Base-by-base conservation (phyloP, 2,113 vertebrate species). In the Pipra filicauda region DNA sequence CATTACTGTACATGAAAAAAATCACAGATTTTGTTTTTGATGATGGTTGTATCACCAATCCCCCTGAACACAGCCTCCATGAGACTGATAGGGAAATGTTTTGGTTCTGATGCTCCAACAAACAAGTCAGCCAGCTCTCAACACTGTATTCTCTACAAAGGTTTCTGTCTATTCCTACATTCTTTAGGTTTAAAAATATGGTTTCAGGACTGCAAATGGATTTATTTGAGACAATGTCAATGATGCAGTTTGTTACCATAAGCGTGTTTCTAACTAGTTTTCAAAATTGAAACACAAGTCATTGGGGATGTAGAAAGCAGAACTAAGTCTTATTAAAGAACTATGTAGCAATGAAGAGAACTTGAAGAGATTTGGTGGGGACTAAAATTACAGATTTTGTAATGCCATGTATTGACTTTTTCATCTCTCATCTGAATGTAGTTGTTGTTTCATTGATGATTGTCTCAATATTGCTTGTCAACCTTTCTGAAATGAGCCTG, bases 111-210 rank as follows among this genome's bases (percentile, higher is more conserved):
- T n/a, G 2, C 31, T 70, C 28, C 13, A 6, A 30, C 4, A 75
- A 76, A 28, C 19, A 52, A 83, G 21, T 54, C 37, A 83, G n/a
- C 8, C 41, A 57, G 1, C 0, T 3, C 7, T 48, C 1, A 11
- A 1, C 30, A 28, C 43, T 82, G 35, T 39, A 61, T 73, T 61
- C 69, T 90, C 20, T 74, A 7, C 13, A 27, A 6, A 10, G 5
- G 1, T 46, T 91, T 86, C 58, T 71, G 21, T 49, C 43, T 61
- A 30, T 54, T 83, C 24, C n/a, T 8, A 52, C 9, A n/a, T 39
- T 64, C 21, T 59, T 86, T 27, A 73, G 4, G 5, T 58, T 88
- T 88, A 77, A 80, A 80, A 12, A n/a, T 15, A 24, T 31, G 11
- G 8, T 39, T 91, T 66, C 2, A 2, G 52, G 12, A 51, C 17